A percentile compares a stretch with the other conserved stretches of the same genome.
Conservation (phyloP, 2,113 vertebrate genomes). For the Ageneiosus marmoratus region DNA sequence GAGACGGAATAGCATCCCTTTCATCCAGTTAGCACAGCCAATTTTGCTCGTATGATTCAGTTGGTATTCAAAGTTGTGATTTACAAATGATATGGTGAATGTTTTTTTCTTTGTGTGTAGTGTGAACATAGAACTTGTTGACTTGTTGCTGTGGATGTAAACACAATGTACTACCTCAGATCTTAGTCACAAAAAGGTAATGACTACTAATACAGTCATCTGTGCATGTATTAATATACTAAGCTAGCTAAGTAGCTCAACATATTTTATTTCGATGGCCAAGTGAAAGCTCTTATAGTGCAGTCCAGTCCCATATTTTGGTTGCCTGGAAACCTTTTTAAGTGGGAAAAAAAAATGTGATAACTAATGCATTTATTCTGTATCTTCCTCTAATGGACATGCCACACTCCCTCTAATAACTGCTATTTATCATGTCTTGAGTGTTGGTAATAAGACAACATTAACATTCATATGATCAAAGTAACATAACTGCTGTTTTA, state of each 20-base stretch:
- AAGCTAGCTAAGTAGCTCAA: not conserved
- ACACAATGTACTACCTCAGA: not conserved
- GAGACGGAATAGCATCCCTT: not conserved
- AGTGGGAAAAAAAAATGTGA: no score
- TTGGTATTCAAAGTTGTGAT: not conserved
- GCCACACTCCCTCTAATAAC: not conserved
- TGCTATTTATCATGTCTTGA: not conserved
- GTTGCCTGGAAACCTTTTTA: no score
- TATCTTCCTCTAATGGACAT: not conserved
- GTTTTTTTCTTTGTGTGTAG: not conserved
- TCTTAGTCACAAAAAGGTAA: not conserved
- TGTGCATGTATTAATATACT: not conserved
- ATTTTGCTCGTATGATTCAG: not conserved
- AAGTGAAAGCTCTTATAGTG: no score
- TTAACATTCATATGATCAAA: not conserved
- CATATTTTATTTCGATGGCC: not conserved
- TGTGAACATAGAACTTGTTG: not conserved
- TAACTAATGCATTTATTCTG: not conserved
- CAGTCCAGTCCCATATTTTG: no score
- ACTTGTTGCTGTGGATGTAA: not conserved
- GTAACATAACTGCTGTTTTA: not conserved
- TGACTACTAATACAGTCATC: not conserved
- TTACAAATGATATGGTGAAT: not conserved
- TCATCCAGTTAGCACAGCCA: not conserved
- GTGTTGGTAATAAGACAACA: not conserved